phyloP scores from a whole-genome alignment of 2,888 invertebrate genomes.

The Apocheima hispidaria region DNA sequence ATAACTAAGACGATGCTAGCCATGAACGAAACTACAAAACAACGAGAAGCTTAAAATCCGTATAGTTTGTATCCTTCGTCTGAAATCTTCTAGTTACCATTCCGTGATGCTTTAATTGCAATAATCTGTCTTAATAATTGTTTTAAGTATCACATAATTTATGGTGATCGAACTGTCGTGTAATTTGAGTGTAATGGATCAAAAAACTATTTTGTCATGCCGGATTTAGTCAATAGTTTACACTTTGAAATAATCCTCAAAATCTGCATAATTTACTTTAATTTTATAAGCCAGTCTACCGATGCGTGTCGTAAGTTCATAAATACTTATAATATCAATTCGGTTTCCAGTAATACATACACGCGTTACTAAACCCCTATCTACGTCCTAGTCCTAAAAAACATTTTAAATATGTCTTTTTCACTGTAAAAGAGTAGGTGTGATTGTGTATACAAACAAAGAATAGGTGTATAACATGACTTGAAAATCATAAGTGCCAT shows the following conservation, averaged over 20 bases:
- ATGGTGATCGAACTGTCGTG: not conserved
- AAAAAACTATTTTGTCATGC: not conserved
- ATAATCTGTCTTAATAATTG: not conserved
- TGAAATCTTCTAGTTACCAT: constrained; percentile 27
- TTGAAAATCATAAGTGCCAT: not conserved
- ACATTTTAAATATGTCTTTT: too few relatives aligned
- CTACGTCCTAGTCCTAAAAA: too few relatives aligned
- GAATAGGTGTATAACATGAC: not conserved
- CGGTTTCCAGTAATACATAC: too few relatives aligned
- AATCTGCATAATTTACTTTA: not conserved
- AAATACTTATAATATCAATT: too few relatives aligned
- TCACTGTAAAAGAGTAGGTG: not conserved
- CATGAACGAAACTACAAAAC: constrained; percentile 52
- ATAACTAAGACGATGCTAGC: constrained; percentile 68
- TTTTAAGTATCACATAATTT: not conserved
- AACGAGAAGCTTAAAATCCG: constrained; percentile 34
- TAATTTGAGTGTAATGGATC: not conserved
- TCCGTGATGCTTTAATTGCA: constrained; percentile 31
- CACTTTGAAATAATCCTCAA: not conserved
- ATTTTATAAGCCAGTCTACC: too few relatives aligned
- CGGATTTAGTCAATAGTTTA: not conserved
- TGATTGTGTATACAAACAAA: not conserved
- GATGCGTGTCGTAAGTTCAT: too few relatives aligned
- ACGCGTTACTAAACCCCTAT: too few relatives aligned
- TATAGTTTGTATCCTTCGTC: not conserved